A percentile compares a stretch with the other conserved stretches of the same genome.
These are phyloP conservation scores for Hippocampus kuda DNA, from an alignment of 2,797 vertebrate genomes.

Conservation along the genomic window DNA sequence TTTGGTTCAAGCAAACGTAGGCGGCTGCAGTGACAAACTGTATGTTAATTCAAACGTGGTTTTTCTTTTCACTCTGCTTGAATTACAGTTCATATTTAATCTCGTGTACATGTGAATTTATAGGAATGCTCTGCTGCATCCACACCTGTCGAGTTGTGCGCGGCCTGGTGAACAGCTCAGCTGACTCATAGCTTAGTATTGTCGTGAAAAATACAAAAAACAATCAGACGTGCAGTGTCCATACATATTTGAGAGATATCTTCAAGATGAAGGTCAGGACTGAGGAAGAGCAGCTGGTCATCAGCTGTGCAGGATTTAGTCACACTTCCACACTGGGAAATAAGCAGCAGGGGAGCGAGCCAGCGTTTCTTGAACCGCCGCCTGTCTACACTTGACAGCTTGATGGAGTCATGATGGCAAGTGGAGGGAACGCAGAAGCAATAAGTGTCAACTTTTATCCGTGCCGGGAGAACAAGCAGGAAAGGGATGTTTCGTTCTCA, in stretches of 20 bases:
- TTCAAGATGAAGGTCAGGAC: background rate
- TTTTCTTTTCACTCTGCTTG: too few species aligned
- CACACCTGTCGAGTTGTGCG: too few species aligned
- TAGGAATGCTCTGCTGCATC: too few species aligned
- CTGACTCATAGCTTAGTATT: too few species aligned
- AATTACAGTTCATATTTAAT: too few species aligned
- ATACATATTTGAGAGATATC: background rate
- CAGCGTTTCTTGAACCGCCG: background rate
- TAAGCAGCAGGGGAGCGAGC: background rate
- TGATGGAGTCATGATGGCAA: background rate
- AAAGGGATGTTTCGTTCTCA: background rate
- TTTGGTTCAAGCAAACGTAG: too few species aligned
- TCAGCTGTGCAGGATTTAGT: background rate
- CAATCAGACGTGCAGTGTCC: background rate
- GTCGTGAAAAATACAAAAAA: too few species aligned
- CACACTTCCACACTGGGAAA: background rate
- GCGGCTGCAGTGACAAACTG: too few species aligned
- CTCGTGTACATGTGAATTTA: too few species aligned
- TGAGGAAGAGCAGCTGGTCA: background rate
- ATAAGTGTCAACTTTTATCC: background rate
- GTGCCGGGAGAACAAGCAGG: background rate
- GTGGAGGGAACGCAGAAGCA: background rate
- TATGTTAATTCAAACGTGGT: too few species aligned
- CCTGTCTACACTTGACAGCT: constrained; percentile 2
- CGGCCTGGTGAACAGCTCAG: too few species aligned